phyloP scores from a whole-genome alignment of 53 echinoderm and acorn worm species.

The Holothuria scabra region DNA sequence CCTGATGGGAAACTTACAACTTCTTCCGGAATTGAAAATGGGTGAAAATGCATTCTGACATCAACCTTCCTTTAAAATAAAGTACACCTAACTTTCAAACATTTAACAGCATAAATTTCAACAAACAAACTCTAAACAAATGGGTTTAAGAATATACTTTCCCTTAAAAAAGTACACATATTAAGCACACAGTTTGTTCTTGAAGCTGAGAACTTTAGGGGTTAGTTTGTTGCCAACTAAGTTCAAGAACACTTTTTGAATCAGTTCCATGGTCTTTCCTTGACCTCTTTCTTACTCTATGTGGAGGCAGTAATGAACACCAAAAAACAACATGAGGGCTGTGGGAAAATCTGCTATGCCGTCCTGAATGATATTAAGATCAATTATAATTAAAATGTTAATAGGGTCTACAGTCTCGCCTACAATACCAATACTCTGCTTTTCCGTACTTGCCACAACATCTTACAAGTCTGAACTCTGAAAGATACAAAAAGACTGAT shows the following conservation, averaged over 20 bases:
- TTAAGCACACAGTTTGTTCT: constrained; percentile 13
- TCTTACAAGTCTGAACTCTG: too few relatives aligned
- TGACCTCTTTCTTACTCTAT: constrained; percentile 5
- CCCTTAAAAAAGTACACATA: not conserved
- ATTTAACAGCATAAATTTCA: too few relatives aligned
- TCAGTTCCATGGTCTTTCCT: constrained; percentile 12
- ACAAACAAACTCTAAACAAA: too few relatives aligned
- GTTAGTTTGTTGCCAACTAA: not conserved
- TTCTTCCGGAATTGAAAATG: too few relatives aligned
- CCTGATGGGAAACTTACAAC: too few relatives aligned
- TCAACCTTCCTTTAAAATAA: too few relatives aligned
- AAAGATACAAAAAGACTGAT: too few relatives aligned
- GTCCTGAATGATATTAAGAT: too few relatives aligned
- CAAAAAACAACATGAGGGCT: constrained; percentile 5
- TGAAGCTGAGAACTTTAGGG: constrained; percentile 6
- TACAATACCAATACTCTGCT: too few relatives aligned
- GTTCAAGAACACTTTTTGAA: not conserved
- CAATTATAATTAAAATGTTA: not conserved
- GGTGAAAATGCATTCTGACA: too few relatives aligned
- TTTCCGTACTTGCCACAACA: too few relatives aligned
- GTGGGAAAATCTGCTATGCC: not conserved
- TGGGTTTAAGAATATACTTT: not conserved
- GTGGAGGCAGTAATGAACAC: constrained; percentile 15
- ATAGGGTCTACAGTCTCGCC: not conserved
- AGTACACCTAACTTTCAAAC: too few relatives aligned